Conservation (phyloP, 2,797 vertebrate species). For the Rhinoraja longicauda region DNA sequence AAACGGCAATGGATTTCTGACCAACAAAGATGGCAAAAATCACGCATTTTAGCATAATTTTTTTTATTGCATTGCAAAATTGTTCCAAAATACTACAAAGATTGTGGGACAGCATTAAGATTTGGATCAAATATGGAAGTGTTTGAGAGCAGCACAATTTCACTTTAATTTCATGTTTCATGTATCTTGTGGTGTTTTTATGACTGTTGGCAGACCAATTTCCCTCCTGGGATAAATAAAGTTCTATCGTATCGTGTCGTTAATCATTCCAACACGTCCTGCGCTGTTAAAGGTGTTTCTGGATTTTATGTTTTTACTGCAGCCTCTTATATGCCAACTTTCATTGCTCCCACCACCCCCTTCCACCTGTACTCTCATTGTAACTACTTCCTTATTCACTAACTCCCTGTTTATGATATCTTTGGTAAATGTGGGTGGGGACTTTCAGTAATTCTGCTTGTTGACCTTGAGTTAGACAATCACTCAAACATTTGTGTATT, state of each 20-base stretch:
- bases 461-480: slow-evolving; percentile 24
- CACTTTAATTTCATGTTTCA: no score
- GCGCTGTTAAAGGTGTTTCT: background rate
- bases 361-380: no score
- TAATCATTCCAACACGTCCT: background rate
- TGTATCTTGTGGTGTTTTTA: no score
- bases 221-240: no score
- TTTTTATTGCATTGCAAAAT: background rate
- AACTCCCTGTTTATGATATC: background rate
- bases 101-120: background rate
- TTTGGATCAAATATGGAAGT: background rate
- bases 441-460: background rate
- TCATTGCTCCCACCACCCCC: no score
- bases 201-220: no score
- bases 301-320: background rate
- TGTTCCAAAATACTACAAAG: background rate
- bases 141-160: background rate
- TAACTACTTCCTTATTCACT: background rate
- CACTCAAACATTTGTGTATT: background rate
- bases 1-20: background rate
- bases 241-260: no score
- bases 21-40: background rate
- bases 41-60: background rate
- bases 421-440: slow-evolving; percentile 9
- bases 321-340: background rate